Conservation (phyloP, 2,113 vertebrate genomes). For the Todiramphus saurophagus region DNA sequence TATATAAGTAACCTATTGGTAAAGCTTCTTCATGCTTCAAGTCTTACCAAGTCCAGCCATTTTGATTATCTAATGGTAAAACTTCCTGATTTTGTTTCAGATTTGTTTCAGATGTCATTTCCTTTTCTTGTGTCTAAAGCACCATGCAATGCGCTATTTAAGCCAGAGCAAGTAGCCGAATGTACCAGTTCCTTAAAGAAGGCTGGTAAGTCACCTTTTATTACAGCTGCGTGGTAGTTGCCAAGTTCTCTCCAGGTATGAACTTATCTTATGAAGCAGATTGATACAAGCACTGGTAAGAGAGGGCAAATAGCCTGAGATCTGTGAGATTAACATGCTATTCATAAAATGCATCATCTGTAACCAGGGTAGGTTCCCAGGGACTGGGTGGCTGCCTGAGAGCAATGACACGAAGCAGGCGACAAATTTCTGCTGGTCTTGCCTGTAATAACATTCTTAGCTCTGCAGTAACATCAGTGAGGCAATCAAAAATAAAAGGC, state of each 20-base stretch:
- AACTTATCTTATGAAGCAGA: background rate
- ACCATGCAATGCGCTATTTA: background rate
- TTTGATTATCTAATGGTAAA: background rate
- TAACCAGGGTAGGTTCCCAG: background rate
- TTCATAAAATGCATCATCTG: background rate
- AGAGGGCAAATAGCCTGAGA: background rate
- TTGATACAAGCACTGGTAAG: background rate
- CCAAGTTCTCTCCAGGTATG: background rate
- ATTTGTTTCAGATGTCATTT: background rate
- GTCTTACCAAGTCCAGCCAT: background rate
- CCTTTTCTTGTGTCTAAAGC: background rate
- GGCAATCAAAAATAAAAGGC: background rate
- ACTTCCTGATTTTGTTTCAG: slow-evolving; percentile 20
- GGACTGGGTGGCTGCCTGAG: background rate
- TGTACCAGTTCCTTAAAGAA: background rate
- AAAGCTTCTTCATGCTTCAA: background rate
- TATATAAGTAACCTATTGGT: background rate
- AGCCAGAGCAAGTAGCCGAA: background rate
- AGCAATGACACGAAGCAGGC: background rate
- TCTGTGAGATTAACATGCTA: background rate
- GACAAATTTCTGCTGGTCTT: background rate
- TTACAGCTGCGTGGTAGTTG: background rate
- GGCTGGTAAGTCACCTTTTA: background rate
- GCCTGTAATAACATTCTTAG: background rate
- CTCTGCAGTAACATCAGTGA: background rate